These are phyloP conservation scores for Myopa testacea DNA, from an alignment of 2,888 invertebrate genomes.

Conservation along the genomic window DNA sequence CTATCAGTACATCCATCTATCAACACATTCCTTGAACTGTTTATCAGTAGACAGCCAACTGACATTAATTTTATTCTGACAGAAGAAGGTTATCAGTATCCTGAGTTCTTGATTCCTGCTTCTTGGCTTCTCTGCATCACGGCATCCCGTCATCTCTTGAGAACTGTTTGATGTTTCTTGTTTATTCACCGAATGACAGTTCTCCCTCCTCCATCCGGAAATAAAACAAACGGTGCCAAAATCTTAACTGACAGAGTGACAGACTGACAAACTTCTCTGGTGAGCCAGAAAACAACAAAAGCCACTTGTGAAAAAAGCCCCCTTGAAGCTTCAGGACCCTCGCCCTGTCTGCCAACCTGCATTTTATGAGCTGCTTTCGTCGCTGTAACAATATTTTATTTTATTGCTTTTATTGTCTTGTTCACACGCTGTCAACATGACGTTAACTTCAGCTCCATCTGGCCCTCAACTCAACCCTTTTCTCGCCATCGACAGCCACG, in stretches of 20 bases:
- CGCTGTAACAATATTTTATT: background rate
- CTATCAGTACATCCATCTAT: no score
- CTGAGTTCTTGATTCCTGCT: no score
- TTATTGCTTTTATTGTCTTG: conserved; percentile 23
- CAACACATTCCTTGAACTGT: no score
- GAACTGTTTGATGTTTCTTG: background rate
- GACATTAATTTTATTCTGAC: no score
- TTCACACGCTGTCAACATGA: conserved; percentile 30
- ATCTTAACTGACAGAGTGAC: no score
- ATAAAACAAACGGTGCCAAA: no score
- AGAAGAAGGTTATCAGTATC: no score
- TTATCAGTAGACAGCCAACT: no score
- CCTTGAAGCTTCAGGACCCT: background rate
- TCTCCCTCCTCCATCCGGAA: no score
- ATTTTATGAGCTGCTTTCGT: background rate
- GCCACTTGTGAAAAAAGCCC: conserved; percentile 4
- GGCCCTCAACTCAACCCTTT: background rate
- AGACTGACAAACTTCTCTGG: no score
- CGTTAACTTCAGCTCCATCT: background rate
- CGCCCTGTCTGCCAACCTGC: background rate
- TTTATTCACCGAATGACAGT: conserved; percentile 3
- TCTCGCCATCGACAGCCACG: background rate
- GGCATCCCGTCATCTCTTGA: background rate
- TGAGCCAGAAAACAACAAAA: conserved; percentile 29
- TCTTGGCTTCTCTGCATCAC: no score